Base-by-base conservation (phyloP, 2,888 invertebrate species). In the Hydropsyche betteni region DNA sequence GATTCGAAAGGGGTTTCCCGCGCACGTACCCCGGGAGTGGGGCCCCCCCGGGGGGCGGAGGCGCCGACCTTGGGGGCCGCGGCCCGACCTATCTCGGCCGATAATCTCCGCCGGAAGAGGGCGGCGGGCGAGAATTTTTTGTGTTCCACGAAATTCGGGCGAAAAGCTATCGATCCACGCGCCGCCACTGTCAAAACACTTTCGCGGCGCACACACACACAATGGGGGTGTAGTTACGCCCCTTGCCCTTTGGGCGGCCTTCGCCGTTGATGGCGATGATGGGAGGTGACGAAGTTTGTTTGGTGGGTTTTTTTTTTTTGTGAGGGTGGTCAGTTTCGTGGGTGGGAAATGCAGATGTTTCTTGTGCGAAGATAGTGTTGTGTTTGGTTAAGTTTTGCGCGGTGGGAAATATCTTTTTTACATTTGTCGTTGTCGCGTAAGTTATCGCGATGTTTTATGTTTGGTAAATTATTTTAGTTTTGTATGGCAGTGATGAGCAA, bases 51-150 rank as follows among this genome's bases (percentile, higher is more conserved):
- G 38, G 69, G 69, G 69, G 50, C 44, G 69, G 5, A 14, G 51
- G 14, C 44, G 44, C 44, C 52, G 70, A 70, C 70, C 70, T 70
- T 70, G 70, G 51, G 50, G 14, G 51, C 44, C 38, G 7, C 69
- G 12, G 33, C 70, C 53, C 70, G 52, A 70, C 70, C 33, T 70
- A 70, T 70, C 70, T 70, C 70, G 36, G n/a, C 53, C 70, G 70
- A 70, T 70, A 70, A 70, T 70, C 70, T 53, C 16, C 12, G 24
- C 53, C 52, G 70, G 70, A 70, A 53, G 36, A 6, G 53, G 8
- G 38, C 36, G 50, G 50, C 10, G 44, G 44, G 24, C 24, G 24
- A 24, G 38, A 68, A 36, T 69, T 69, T 69, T 51, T 69, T 69
- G 50, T 69, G 51, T 69, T 68, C 36, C 51, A 50, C 51, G 69